Percentiles rank a stretch among this genome's conserved stretches.
phyloP scores from a whole-genome alignment of 2,113 vertebrate species.

The Theropithecus gelada region DNA sequence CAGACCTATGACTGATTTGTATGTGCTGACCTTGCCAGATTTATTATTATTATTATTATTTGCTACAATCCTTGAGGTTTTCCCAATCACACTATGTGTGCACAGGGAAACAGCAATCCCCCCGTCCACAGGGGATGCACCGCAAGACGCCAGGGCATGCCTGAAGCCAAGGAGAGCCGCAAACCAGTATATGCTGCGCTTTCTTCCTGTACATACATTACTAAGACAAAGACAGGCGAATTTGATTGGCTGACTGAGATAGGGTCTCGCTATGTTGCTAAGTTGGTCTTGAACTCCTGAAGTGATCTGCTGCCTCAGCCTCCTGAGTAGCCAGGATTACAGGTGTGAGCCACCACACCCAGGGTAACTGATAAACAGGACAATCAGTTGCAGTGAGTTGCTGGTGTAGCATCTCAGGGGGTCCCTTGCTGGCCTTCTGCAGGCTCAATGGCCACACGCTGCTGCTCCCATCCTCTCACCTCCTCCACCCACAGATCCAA shows the following conservation, averaged over 20 bases:
- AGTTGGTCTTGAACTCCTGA: too few relatives aligned
- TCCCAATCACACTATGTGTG: fast-evolving
- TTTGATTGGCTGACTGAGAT: not conserved
- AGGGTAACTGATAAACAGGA: not conserved
- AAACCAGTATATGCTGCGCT: fast-evolving
- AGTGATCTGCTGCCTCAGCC: too few relatives aligned
- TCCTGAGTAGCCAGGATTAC: too few relatives aligned
- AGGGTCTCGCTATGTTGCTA: too few relatives aligned
- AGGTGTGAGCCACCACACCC: too few relatives aligned
- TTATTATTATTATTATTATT: not conserved
- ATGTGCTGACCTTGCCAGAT: not conserved
- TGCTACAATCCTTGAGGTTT: not conserved
- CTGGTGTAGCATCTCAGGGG: not conserved
- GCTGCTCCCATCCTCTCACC: not conserved
- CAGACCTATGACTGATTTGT: not conserved
- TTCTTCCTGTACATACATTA: not conserved
- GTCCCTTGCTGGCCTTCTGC: not conserved
- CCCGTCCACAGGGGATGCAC: not conserved
- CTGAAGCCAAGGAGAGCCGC: not conserved
- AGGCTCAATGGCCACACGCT: not conserved
- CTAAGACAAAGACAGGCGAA: not conserved
- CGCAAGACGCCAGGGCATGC: not conserved
- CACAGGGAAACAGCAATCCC: not conserved
- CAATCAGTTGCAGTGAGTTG: not conserved
- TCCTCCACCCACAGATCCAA: not conserved